phyloP scores from a whole-genome alignment of 2,888 invertebrate species.

The Dimorphilus gyrociliatus region DNA sequence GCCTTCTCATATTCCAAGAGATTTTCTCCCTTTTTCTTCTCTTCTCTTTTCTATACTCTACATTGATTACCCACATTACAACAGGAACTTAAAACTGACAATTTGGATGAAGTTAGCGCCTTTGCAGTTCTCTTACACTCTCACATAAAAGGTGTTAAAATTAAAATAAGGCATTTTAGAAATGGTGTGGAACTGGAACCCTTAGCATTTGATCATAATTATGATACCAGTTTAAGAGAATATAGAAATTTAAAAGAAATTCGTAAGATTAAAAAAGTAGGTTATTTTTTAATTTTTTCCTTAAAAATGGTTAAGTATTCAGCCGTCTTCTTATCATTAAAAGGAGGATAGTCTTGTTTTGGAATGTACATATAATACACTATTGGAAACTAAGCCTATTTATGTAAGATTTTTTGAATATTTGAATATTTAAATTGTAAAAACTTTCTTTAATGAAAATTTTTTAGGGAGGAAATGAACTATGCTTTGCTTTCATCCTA shows the following conservation, averaged over 20 bases:
- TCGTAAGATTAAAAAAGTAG: not conserved
- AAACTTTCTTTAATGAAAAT: not conserved
- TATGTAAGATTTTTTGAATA: constrained; percentile 7
- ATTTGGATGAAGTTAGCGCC: constrained; percentile 3
- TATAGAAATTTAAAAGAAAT: constrained; percentile 2
- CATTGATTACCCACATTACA: no score
- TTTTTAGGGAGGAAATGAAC: constrained; percentile 58
- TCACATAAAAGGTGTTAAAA: constrained; percentile 14
- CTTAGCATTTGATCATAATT: constrained; percentile 61
- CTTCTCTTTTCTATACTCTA: no score
- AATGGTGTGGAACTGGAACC: constrained; percentile 56
- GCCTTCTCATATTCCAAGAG: no score
- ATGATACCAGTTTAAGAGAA: constrained; percentile 65
- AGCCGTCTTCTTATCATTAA: not conserved
- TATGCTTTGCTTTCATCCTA: constrained; percentile 65
- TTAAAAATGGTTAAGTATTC: not conserved
- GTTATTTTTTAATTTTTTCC: no score
- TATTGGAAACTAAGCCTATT: constrained; percentile 49
- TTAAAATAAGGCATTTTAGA: constrained; percentile 49
- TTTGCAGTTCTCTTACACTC: constrained; percentile 7
- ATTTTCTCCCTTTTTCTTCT: no score
- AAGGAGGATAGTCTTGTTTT: constrained; percentile 54
- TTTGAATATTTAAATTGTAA: not conserved
- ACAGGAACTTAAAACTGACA: no score
- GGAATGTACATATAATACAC: constrained; percentile 55